Conservation (phyloP, 2,888 invertebrate species). For the Eupsilia transversa region DNA sequence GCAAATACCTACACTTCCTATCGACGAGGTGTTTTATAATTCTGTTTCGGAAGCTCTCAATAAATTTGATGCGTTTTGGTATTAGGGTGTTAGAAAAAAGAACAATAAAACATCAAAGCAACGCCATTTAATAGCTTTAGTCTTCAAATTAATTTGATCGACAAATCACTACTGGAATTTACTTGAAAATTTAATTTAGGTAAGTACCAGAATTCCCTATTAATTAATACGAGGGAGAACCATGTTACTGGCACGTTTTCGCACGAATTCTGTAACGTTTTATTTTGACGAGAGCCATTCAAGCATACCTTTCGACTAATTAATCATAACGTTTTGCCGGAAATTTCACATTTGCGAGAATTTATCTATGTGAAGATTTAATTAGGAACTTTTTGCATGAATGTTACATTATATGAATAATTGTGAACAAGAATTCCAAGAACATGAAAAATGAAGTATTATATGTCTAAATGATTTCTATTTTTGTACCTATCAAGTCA, state of each 20-base stretch:
- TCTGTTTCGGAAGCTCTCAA: not conserved
- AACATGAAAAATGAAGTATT: not conserved
- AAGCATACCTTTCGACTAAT: constrained; percentile 50
- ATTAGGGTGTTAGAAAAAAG: not conserved
- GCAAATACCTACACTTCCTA: not conserved
- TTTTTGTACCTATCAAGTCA: not conserved
- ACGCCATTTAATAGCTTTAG: constrained; percentile 30
- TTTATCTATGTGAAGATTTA: constrained; percentile 26
- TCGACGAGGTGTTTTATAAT: not conserved
- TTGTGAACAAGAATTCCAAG: not conserved
- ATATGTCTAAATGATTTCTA: not conserved
- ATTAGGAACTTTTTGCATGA: not conserved
- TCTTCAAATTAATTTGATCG: constrained; percentile 46
- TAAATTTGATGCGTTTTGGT: not conserved
- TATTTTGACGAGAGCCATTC: constrained; percentile 50
- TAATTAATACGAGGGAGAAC: constrained; percentile 45
- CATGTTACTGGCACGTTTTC: constrained; percentile 44
- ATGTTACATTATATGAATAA: not conserved
- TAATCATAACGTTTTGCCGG: constrained; percentile 43
- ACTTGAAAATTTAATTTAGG: constrained; percentile 52
- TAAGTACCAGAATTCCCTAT: constrained; percentile 31
- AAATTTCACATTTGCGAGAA: constrained; percentile 36
- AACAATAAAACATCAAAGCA: not conserved
- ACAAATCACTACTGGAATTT: constrained; percentile 55
- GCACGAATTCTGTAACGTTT: constrained; percentile 54